A percentile compares a stretch with the other conserved stretches of the same genome.
These are phyloP conservation scores for Cottus gobio DNA, from an alignment of 2,113 vertebrate species.

Conservation along the genomic window DNA sequence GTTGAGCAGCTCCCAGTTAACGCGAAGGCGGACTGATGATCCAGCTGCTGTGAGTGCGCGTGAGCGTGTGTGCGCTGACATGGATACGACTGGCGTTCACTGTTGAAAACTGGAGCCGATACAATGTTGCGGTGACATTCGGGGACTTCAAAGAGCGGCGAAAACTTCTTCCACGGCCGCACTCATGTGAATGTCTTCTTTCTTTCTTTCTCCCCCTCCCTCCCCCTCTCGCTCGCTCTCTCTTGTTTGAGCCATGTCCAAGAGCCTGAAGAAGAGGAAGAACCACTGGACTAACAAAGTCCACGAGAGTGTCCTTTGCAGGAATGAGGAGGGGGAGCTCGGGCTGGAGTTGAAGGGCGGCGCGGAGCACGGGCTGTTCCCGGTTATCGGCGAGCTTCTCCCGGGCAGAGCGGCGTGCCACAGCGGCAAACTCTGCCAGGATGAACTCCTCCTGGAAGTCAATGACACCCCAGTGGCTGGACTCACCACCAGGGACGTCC, in stretches of 20 bases:
- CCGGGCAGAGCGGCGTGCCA: slow-evolving; percentile 87
- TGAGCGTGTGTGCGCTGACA: slow-evolving; percentile 54
- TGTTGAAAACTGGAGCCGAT: slow-evolving; percentile 55
- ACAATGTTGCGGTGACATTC: slow-evolving; percentile 6
- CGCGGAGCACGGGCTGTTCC: slow-evolving; percentile 96
- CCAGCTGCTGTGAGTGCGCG: slow-evolving; percentile 76
- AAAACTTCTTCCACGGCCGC: slow-evolving; percentile 62
- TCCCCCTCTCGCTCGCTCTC: too few species aligned
- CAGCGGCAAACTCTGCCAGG: slow-evolving; percentile 87
- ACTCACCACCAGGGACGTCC: slow-evolving; percentile 94
- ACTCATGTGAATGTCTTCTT: slow-evolving; percentile 56
- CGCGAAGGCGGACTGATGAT: slow-evolving; percentile 62
- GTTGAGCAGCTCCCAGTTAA: slow-evolving; percentile 73
- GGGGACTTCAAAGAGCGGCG: slow-evolving; percentile 24
- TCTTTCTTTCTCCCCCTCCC: not conserved
- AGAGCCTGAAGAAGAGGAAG: slow-evolving; percentile 92
- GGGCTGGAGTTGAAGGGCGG: slow-evolving; percentile 93
- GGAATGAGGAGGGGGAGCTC: slow-evolving; percentile 88
- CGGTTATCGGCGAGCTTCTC: slow-evolving; percentile 90
- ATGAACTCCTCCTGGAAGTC: slow-evolving; percentile 94
- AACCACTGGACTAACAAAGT: slow-evolving; percentile 98
- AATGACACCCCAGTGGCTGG: slow-evolving; percentile 97
- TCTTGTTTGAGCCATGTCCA: slow-evolving; percentile 89
- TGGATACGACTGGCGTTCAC: slow-evolving; percentile 61
- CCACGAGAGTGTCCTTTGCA: slow-evolving; percentile 91